Conservation (phyloP, 2,113 vertebrate species). For the Boleophthalmus pectinirostris region DNA sequence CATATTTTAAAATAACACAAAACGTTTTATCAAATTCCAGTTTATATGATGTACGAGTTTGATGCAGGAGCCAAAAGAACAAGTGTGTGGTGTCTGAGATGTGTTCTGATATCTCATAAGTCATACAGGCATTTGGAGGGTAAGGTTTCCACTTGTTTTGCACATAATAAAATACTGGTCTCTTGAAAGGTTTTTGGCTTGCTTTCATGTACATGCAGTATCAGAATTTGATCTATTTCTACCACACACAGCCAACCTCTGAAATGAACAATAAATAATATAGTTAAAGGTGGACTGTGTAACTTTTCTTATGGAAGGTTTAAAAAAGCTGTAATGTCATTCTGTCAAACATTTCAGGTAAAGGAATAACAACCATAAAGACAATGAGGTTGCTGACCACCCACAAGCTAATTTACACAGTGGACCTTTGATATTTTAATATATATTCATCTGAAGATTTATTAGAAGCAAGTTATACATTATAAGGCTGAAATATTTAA, state of each 20-base stretch:
- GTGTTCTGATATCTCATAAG: neutral
- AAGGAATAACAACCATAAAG: no score
- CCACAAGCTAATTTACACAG: no score
- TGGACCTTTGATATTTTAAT: neutral
- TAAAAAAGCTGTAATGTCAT: no score
- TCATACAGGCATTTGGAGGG: neutral
- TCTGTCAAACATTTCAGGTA: no score
- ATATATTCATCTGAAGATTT: neutral
- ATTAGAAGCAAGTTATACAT: neutral
- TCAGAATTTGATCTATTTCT: neutral
- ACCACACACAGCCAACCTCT: neutral
- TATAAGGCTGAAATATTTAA: neutral
- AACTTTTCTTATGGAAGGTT: no score
- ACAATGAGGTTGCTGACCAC: no score
- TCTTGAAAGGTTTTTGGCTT: conserved; percentile 24
- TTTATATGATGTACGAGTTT: neutral
- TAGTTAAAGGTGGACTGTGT: no score
- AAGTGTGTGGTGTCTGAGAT: neutral
- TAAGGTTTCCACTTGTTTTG: neutral
- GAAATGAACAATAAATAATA: neutral
- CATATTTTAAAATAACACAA: neutral
- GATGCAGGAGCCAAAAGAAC: neutral
- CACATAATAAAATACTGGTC: conserved; percentile 12
- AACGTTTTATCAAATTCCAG: neutral
- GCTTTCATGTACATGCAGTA: neutral